These are phyloP conservation scores for Drosophila yooni DNA, from an alignment of 2,888 invertebrate species.

Conservation along the genomic window DNA sequence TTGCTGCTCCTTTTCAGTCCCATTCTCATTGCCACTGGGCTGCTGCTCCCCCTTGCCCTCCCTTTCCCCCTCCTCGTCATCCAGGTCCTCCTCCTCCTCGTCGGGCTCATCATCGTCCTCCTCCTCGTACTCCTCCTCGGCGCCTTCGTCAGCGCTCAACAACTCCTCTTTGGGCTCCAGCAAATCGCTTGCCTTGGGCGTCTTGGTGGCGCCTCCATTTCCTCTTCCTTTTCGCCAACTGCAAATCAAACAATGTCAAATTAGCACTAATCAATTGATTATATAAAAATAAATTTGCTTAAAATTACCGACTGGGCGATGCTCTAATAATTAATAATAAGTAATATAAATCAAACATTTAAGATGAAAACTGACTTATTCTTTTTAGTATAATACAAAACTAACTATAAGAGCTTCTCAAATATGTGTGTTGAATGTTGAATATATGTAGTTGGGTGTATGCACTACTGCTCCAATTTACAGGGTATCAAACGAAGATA, in stretches of 20 bases:
- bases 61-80: not conserved
- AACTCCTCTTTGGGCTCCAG: slow-evolving; percentile 82
- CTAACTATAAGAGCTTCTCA: not conserved
- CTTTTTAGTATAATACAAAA: no score
- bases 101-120: slow-evolving; percentile 48
- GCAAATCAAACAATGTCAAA: slow-evolving; percentile 23
- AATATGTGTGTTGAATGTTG: not conserved
- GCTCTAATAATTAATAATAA: slow-evolving; percentile 6
- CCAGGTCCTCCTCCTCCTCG: slow-evolving; percentile 67
- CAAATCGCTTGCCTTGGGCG: slow-evolving; percentile 53
- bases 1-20: slow-evolving; percentile 42
- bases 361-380: no score
- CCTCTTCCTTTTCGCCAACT: slow-evolving; percentile 77
- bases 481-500: slow-evolving; percentile 3
- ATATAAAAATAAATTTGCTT: not conserved
- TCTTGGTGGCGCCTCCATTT: slow-evolving; percentile 39
- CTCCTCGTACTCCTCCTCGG: slow-evolving; percentile 23
- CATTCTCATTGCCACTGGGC: slow-evolving; percentile 46
- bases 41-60: slow-evolving; percentile 44
- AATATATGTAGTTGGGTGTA: not conserved
- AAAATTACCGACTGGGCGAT: not conserved
- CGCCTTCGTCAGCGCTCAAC: slow-evolving; percentile 70
- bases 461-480: not conserved
- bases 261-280: slow-evolving; percentile 56
- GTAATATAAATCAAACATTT: no score